These are phyloP conservation scores for Isurus oxyrinchus DNA, from an alignment of 2,113 vertebrate genomes.

Conservation along the genomic window DNA sequence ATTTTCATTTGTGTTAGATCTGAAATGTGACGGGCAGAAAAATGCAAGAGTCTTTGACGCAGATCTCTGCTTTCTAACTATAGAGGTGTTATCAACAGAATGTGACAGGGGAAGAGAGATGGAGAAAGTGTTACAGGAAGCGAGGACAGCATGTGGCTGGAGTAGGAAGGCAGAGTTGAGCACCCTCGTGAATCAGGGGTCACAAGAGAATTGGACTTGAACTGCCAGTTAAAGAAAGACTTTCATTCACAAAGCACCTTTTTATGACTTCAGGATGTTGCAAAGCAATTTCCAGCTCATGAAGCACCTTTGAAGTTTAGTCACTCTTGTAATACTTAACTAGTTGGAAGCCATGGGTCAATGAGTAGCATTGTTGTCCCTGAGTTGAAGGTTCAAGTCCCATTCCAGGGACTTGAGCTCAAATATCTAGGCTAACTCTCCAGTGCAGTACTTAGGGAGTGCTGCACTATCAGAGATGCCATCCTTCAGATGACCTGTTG, in stretches of 20 bases:
- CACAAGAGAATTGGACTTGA: neutral
- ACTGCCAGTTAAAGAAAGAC: neutral
- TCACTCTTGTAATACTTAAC: neutral
- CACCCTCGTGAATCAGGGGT: neutral
- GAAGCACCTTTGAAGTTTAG: neutral
- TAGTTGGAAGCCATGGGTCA: neutral
- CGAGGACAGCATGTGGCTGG: neutral
- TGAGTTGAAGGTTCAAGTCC: neutral
- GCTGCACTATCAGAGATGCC: neutral
- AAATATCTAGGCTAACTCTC: neutral
- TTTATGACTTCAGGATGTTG: neutral
- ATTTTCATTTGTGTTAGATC: neutral
- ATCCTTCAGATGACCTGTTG: neutral
- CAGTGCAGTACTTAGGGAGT: neutral
- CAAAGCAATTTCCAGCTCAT: neutral
- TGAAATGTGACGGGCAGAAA: neutral
- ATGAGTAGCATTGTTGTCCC: neutral
- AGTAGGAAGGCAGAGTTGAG: neutral
- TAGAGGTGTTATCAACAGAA: neutral
- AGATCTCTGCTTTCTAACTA: neutral
- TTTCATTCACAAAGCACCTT: neutral
- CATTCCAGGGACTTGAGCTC: neutral
- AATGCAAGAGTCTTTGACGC: neutral
- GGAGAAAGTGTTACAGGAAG: neutral
- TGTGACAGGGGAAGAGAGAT: neutral